Base-by-base conservation (phyloP, 2,797 vertebrate genomes). In the Xyrichtys novacula region DNA sequence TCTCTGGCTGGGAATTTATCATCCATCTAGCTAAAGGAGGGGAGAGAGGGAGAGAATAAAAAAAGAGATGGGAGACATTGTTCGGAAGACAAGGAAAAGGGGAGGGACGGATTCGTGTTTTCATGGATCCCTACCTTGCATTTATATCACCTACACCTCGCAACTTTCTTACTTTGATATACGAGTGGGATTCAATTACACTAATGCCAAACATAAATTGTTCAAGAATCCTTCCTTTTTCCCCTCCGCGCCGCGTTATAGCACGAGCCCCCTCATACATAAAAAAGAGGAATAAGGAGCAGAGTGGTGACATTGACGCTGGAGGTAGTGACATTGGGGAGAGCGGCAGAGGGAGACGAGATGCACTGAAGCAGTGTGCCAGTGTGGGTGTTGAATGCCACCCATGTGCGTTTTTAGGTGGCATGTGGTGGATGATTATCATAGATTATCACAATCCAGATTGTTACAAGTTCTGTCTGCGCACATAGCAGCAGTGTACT, bases 1-100 rank as follows among this genome's bases (percentile, higher is more conserved):
- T 91, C 91, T 89, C 91, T 92, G 90, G 88, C 92, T 89, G 93
- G 90, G 90, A 93, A 95, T 95, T 94, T 93, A 95, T 94, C 93
- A 94, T 93, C 92, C 90, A 94, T 94, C 91, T 87, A 78, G 81
- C 89, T 89, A 85, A 90, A 92, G 88, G 89, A 89, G 88, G 88
- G 80, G 85, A 85, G 77, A 68, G 85, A 77, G 80, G 64, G 80
- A 72, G 83, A 66, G 85, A 79, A 77, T 81, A 68, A 81, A 76
- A 80, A 78, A 76, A 74, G 73, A 83, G 82, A 87, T 73, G 58
- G 83, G 76, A 88, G 86, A 88, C 88, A 91, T 91, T 93, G 91
- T 92, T 90, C 84, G 46, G 74, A 80, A 85, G 76, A 86, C 62
- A 66, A 81, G 85, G 65, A 74, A 81, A 83, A 79, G 74, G 82